A percentile compares a stretch with the other conserved stretches of the same genome.
Conservation (phyloP, 53 echinoderm and acorn worm genomes). For the Stichopus horrens region DNA sequence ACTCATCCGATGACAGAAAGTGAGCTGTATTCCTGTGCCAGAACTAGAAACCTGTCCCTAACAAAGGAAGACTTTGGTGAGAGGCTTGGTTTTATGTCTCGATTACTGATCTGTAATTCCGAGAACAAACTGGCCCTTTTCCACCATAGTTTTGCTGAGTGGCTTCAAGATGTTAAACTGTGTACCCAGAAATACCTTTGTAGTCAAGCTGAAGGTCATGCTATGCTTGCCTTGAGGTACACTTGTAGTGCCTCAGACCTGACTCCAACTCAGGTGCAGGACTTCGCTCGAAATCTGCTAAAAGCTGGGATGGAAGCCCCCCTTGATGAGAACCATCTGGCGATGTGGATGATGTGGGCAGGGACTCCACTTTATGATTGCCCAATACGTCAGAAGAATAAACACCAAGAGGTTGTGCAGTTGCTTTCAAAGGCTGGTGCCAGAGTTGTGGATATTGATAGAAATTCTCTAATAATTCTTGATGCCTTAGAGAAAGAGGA, state of each 20-base stretch:
- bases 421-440: constrained; percentile 91
- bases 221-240: constrained; percentile 94
- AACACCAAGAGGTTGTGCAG: constrained; percentile 78
- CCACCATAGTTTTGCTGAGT: constrained; percentile 97
- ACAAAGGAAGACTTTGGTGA: constrained; percentile 79
- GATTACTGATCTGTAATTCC: constrained; percentile 69
- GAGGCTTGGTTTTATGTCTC: constrained; percentile 73
- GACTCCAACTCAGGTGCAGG: constrained; percentile 92
- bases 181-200: constrained; percentile 98
- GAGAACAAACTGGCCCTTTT: constrained; percentile 80
- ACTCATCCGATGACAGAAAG: constrained; percentile 82
- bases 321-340: constrained; percentile 79
- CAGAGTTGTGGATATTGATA: constrained; percentile 88
- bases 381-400: constrained; percentile 78
- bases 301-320: constrained; percentile 87
- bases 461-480: constrained; percentile 81
- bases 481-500: constrained; percentile 95
- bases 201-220: constrained; percentile 87
- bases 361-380: constrained; percentile 94
- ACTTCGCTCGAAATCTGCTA: constrained; percentile 90
- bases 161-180: constrained; percentile 96
- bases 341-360: constrained; percentile 92
- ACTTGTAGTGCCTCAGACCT: constrained; percentile 87
- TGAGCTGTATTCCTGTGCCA: constrained; percentile 86
- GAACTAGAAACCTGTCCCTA: constrained; percentile 84